Conservation (phyloP, 2,888 invertebrate genomes). For the Cryptocheilus praepositus region DNA sequence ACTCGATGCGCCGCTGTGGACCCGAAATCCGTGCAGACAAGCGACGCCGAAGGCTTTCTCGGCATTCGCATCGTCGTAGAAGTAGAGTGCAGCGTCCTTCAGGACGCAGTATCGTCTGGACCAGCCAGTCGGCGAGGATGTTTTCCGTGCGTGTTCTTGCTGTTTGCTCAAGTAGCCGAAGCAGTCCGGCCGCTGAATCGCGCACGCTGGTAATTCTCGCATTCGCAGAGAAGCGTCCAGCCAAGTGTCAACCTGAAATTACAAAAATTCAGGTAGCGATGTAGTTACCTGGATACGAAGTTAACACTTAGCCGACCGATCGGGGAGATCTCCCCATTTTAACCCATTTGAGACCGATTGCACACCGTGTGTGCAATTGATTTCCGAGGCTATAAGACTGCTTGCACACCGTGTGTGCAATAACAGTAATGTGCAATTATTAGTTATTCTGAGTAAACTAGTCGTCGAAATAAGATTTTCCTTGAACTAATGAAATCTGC, state of each 20-base stretch:
- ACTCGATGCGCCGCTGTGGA: slow-evolving; percentile 85
- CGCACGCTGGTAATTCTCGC: slow-evolving; percentile 87
- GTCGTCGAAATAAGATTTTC: too few relatives aligned
- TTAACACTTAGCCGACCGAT: too few relatives aligned
- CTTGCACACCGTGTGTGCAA: too few relatives aligned
- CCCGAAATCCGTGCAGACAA: slow-evolving; percentile 94
- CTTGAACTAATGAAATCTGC: too few relatives aligned
- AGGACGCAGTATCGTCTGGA: slow-evolving; percentile 94
- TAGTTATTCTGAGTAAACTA: too few relatives aligned
- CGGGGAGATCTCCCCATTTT: too few relatives aligned
- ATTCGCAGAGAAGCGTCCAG: slow-evolving; percentile 87
- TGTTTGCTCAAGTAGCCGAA: slow-evolving; percentile 94
- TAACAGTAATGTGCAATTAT: too few relatives aligned
- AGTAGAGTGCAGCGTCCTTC: slow-evolving; percentile 96
- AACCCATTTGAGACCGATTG: too few relatives aligned
- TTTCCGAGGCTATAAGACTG: too few relatives aligned
- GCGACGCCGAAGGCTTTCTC: slow-evolving; percentile 94
- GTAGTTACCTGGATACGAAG: too few relatives aligned
- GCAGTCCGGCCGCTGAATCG: slow-evolving; percentile 90
- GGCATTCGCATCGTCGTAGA: slow-evolving; percentile 92
- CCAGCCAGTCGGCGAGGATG: slow-evolving; percentile 92
- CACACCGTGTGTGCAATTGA: too few relatives aligned
- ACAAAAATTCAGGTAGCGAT: too few relatives aligned
- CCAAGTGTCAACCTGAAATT: slow-evolving; percentile 79
- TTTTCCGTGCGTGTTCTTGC: slow-evolving; percentile 74